A percentile compares a stretch with the other conserved stretches of the same genome.
These are phyloP conservation scores for Aurelia aurita DNA, from an alignment of 30 jellyfish, hydroid and myxozoan species.

Conservation along the genomic window DNA sequence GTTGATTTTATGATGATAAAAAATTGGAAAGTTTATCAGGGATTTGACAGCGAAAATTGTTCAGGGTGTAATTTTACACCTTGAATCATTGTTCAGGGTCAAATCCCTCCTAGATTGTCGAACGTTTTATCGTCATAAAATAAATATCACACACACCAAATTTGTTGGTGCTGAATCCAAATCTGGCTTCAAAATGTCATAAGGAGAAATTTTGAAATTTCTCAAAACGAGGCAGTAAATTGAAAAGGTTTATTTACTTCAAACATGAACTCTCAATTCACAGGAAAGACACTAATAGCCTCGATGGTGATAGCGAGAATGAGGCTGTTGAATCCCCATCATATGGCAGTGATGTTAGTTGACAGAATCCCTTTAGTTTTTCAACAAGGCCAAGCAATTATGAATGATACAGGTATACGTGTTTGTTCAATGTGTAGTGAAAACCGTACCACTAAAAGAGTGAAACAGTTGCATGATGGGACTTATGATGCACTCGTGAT, in stretches of 20 bases:
- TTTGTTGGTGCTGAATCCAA: too few species aligned
- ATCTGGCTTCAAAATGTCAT: too few species aligned
- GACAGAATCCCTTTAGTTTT: conserved; percentile 84
- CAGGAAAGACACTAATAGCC: conserved; percentile 85
- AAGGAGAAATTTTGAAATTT: background rate
- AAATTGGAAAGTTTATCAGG: too few species aligned
- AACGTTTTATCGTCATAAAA: too few species aligned
- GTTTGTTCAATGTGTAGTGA: conserved; percentile 84
- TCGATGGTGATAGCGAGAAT: conserved; percentile 81
- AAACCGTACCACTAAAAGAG: conserved; percentile 61
- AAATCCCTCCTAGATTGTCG: too few species aligned
- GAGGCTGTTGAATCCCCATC: conserved; percentile 64
- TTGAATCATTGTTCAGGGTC: too few species aligned
- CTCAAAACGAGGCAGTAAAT: background rate
- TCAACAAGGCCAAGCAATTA: conserved; percentile 81
- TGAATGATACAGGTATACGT: conserved; percentile 70
- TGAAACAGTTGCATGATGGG: conserved; percentile 68
- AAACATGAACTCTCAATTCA: background rate
- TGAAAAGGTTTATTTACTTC: background rate
- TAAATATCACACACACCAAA: too few species aligned
- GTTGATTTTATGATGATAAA: too few species aligned
- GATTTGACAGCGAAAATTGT: too few species aligned
- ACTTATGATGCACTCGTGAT: conserved; percentile 80
- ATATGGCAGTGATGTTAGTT: conserved; percentile 82
- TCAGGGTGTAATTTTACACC: too few species aligned